Evolutionary conservation across 2,888 invertebrate species (phyloP).

Genomic region (Phlogophora meticulosa): DNA sequence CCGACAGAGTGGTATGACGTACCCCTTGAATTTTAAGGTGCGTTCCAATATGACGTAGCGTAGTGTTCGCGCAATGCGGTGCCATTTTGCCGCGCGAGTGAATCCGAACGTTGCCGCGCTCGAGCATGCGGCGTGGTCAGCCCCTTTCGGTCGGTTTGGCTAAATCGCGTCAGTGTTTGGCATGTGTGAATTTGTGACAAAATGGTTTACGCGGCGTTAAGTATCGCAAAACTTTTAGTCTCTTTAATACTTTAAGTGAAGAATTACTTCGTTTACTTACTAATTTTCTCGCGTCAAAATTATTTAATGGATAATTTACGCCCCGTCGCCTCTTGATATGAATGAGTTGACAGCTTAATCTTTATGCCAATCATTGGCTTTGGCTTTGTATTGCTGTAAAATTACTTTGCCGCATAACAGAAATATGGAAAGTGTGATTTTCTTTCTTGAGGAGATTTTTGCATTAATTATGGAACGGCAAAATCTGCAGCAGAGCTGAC

Average conservation of each 20-base stretch:
- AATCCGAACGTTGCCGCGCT: slow-evolving; percentile 13
- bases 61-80: slow-evolving; percentile 4
- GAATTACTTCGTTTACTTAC: neutral
- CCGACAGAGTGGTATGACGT: slow-evolving; percentile 7
- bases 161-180: slow-evolving; percentile 41
- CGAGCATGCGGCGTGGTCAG: slow-evolving; percentile 34
- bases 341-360: neutral
- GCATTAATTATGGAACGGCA: too few relatives aligned
- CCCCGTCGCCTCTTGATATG: neutral
- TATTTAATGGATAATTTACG: neutral
- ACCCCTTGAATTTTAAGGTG: slow-evolving; percentile 23
- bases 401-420: slow-evolving; percentile 5
- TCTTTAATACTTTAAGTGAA: neutral
- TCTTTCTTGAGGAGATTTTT: neutral
- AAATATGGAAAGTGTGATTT: slow-evolving; percentile 9
- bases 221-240: neutral
- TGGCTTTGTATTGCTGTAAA: slow-evolving; percentile 16
- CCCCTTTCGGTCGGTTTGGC: slow-evolving; percentile 26
- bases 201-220: neutral
- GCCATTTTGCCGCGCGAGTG: slow-evolving; percentile 31
- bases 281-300: neutral
- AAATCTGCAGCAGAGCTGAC: too few relatives aligned
- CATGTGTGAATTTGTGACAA: slow-evolving; percentile 46
- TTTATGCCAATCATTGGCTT: slow-evolving; percentile 1
- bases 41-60: slow-evolving; percentile 3